Percentiles rank a stretch among this genome's conserved stretches.
phyloP scores from a whole-genome alignment of 2,888 invertebrate species.

The Hyposoter didymator region DNA sequence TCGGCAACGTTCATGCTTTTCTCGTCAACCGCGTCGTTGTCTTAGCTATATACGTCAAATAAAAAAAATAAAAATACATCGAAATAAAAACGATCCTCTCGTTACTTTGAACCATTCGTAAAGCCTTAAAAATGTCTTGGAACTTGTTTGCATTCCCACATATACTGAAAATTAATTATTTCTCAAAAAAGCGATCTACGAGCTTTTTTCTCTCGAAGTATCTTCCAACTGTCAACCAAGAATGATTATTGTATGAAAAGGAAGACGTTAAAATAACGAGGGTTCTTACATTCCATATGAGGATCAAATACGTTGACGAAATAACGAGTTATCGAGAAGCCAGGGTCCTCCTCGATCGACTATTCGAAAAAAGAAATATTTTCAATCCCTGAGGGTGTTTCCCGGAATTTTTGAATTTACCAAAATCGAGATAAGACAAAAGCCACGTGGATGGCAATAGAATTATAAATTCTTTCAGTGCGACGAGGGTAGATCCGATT shows the following conservation, averaged over 20 bases:
- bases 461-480: not conserved
- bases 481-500: not conserved
- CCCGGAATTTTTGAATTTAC: not conserved
- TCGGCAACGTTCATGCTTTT: constrained; percentile 35
- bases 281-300: not conserved
- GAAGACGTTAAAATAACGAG: not conserved
- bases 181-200: not conserved
- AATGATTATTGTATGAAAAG: not conserved
- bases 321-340: not conserved
- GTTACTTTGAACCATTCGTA: constrained; percentile 55
- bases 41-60: constrained; percentile 44
- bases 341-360: not conserved
- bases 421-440: not conserved
- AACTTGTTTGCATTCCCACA: constrained; percentile 17
- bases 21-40: constrained; percentile 46
- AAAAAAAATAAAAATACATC: constrained; percentile 41
- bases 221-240: constrained; percentile 33
- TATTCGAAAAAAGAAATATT: not conserved
- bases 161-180: constrained; percentile 36
- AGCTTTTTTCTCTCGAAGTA: constrained; percentile 3
- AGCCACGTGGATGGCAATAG: not conserved
- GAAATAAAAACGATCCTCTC: constrained; percentile 38
- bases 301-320: not conserved
- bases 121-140: constrained; percentile 24
- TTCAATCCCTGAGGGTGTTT: not conserved